Percentiles rank a stretch among this genome's conserved stretches.
Conservation (phyloP, 1,140 invertebrate species). For the Euglossa dilemma region DNA sequence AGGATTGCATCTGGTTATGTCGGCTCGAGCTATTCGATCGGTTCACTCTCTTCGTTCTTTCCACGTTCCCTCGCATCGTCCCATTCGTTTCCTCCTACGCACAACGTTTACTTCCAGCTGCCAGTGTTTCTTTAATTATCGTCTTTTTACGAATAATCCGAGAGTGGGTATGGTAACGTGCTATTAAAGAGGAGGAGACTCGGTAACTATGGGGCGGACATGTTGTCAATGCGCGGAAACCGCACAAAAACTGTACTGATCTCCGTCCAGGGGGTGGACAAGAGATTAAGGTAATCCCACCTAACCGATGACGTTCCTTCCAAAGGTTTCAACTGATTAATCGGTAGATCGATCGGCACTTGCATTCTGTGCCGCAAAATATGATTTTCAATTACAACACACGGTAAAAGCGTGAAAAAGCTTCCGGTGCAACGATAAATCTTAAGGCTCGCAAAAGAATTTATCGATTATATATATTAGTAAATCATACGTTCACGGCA, state of each 20-base stretch:
- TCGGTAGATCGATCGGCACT: constrained; percentile 67
- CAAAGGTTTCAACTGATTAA: constrained; percentile 80
- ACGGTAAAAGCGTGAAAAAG: neutral
- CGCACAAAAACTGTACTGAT: constrained; percentile 72
- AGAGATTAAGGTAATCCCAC: constrained; percentile 78
- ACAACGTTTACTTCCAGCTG: neutral
- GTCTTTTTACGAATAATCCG: too few species aligned
- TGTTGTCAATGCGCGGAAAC: constrained; percentile 71
- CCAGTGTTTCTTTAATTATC: neutral
- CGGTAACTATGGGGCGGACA: constrained; percentile 35
- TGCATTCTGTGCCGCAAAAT: constrained; percentile 2
- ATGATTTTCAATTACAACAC: neutral
- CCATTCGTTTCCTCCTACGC: neutral
- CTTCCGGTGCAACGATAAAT: neutral
- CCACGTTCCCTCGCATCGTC: too few species aligned
- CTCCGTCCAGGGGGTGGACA: constrained; percentile 8
- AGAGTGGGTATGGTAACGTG: too few species aligned
- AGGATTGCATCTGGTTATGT: too few species aligned
- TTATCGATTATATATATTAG: too few species aligned
- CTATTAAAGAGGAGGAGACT: neutral
- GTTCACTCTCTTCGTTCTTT: too few species aligned
- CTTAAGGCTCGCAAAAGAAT: too few species aligned
- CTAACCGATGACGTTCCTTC: constrained; percentile 78
- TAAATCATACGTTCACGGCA: too few species aligned
- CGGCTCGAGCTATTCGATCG: too few species aligned